A percentile compares a stretch with the other conserved stretches of the same genome.
Conservation (phyloP, 2,888 invertebrate species). For the Leptopilina myrica region DNA sequence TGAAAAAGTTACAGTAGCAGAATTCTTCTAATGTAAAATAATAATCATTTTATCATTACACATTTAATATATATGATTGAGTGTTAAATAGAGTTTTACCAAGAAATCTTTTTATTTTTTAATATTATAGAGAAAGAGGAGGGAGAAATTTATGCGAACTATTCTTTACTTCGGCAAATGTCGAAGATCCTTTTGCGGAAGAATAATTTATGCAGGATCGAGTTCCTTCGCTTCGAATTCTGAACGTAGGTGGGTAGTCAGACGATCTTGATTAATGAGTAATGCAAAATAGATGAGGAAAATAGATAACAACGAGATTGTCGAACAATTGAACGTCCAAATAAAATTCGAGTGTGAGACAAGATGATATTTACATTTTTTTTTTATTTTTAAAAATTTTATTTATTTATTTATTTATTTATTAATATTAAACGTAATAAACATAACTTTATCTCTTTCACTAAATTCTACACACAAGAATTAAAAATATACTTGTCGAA, state of each 20-base stretch:
- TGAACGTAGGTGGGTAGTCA: constrained; percentile 34
- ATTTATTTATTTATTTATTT: no score
- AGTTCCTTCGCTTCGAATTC: constrained; percentile 11
- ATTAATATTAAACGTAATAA: no score
- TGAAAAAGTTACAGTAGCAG: no score
- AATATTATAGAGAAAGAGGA: background rate
- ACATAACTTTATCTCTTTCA: background rate
- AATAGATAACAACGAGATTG: background rate
- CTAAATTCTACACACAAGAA: no score
- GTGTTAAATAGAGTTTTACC: no score
- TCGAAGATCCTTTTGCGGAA: constrained; percentile 33
- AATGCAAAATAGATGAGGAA: constrained; percentile 26
- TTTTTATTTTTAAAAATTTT: background rate
- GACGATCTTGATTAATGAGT: constrained; percentile 49
- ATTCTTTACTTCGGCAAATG: constrained; percentile 20
- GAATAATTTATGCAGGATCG: constrained; percentile 48
- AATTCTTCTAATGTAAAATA: no score
- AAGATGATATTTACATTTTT: background rate
- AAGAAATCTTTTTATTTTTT: background rate
- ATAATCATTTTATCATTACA: no score
- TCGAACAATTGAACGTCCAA: background rate
- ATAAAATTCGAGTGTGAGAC: background rate
- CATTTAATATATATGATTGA: no score
- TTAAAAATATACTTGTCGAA: no score
- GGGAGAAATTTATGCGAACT: background rate